Evolutionary conservation across 2,888 invertebrate genomes (phyloP).

Genomic region (Schizaphis graminum): DNA sequence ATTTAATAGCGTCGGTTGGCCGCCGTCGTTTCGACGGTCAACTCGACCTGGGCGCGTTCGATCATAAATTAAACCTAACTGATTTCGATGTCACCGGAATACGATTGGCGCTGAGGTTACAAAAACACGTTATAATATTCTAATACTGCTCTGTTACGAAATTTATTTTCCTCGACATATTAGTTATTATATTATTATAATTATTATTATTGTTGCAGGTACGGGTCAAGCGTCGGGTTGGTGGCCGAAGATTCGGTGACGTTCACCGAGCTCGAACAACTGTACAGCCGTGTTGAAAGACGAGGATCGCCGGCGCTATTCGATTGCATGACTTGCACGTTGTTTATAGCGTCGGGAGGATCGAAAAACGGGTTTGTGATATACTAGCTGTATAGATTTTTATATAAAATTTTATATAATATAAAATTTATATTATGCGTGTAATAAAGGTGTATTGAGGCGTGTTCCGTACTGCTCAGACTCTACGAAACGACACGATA

Average conservation of each 20-base stretch:
- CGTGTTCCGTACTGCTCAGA: constrained; percentile 15
- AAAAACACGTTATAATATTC: background rate
- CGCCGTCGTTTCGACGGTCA: constrained; percentile 19
- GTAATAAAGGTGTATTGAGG: constrained; percentile 36
- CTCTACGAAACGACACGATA: constrained; percentile 9
- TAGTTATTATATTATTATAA: constrained; percentile 1
- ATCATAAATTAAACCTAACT: background rate
- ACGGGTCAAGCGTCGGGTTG: constrained; percentile 38
- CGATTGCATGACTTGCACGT: constrained; percentile 30
- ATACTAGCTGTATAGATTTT: background rate
- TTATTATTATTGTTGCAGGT: constrained; percentile 13
- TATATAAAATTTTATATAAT: background rate
- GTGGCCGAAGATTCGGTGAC: background rate
- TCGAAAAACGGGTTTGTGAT: constrained; percentile 37
- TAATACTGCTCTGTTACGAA: background rate
- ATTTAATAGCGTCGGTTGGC: constrained; percentile 40
- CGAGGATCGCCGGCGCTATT: background rate
- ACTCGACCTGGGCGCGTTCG: background rate
- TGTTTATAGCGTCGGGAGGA: constrained; percentile 54
- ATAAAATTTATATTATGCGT: background rate
- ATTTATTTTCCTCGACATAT: background rate
- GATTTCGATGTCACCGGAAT: constrained; percentile 41
- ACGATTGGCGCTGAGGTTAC: constrained; percentile 52
- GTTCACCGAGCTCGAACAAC: constrained; percentile 13
- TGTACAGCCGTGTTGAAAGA: constrained; percentile 19